phyloP scores from a whole-genome alignment of 2,888 invertebrate species.

The Stenolophus ochropezus region DNA sequence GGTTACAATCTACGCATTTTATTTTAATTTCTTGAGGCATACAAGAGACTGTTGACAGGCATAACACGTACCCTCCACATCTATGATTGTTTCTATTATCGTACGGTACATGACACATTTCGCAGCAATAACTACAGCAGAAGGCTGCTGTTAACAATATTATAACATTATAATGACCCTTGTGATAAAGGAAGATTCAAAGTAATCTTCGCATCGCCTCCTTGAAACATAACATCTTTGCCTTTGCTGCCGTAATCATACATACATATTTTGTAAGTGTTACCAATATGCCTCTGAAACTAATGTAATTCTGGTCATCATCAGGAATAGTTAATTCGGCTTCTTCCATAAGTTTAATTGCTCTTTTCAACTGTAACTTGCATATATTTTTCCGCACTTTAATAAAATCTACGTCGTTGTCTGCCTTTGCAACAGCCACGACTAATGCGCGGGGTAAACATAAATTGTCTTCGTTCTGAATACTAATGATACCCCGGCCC shows the following conservation, averaged over 20 bases:
- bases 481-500: too few species aligned
- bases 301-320: constrained; percentile 36
- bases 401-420: too few species aligned
- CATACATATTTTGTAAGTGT: constrained; percentile 60
- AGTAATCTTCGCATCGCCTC: background rate
- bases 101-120: constrained; percentile 63
- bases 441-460: too few species aligned
- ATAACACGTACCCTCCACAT: constrained; percentile 55
- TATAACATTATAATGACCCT: too few species aligned
- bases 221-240: constrained; percentile 58
- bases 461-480: too few species aligned
- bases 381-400: too few species aligned
- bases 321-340: constrained; percentile 40
- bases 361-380: too few species aligned
- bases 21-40: constrained; percentile 32
- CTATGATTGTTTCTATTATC: constrained; percentile 59
- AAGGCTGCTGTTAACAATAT: constrained; percentile 61
- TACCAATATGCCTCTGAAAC: constrained; percentile 46
- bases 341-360: background rate
- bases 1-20: constrained; percentile 35
- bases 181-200: constrained; percentile 63
- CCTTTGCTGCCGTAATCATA: constrained; percentile 34
- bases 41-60: constrained; percentile 53
- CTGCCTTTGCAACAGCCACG: too few species aligned
- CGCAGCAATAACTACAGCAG: constrained; percentile 48